Conservation (phyloP, 1,140 invertebrate species). For the Musca vetustissima region DNA sequence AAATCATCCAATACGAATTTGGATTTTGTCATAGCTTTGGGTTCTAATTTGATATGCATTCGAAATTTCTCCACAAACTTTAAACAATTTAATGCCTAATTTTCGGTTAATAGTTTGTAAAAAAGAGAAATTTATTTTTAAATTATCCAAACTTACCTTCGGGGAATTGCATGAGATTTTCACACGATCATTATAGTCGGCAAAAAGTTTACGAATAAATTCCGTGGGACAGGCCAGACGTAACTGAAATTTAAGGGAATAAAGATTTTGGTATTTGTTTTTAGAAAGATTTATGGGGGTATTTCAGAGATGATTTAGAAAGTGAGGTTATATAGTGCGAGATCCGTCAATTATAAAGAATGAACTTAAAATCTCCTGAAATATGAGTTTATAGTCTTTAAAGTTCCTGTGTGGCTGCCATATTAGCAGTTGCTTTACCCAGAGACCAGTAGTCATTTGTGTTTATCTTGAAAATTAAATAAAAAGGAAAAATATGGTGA, state of each 20-base stretch:
- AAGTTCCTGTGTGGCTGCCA: no score
- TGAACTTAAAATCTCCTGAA: no score
- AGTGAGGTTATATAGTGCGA: no score
- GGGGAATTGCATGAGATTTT: slow-evolving; percentile 33
- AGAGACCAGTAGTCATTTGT: no score
- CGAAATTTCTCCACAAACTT: slow-evolving; percentile 23
- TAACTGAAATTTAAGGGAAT: slow-evolving; percentile 13
- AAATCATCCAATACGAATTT: slow-evolving; percentile 17
- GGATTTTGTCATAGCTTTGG: slow-evolving; percentile 6
- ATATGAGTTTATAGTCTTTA: no score
- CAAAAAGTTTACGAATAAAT: slow-evolving; percentile 42
- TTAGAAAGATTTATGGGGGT: no score
- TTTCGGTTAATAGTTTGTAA: no score
- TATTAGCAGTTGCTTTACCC: no score
- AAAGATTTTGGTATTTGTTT: neutral
- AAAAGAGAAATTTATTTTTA: neutral
- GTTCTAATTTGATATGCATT: neutral
- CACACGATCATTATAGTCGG: slow-evolving; percentile 30
- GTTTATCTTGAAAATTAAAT: no score
- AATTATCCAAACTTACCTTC: slow-evolving; percentile 3
- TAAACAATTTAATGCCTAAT: slow-evolving; percentile 23
- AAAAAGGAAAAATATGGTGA: no score
- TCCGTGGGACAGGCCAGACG: slow-evolving; percentile 42
- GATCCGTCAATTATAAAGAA: no score
- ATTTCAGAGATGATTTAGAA: no score